Base-by-base conservation (phyloP, 1,140 invertebrate genomes). In the Hetaerina americana region DNA sequence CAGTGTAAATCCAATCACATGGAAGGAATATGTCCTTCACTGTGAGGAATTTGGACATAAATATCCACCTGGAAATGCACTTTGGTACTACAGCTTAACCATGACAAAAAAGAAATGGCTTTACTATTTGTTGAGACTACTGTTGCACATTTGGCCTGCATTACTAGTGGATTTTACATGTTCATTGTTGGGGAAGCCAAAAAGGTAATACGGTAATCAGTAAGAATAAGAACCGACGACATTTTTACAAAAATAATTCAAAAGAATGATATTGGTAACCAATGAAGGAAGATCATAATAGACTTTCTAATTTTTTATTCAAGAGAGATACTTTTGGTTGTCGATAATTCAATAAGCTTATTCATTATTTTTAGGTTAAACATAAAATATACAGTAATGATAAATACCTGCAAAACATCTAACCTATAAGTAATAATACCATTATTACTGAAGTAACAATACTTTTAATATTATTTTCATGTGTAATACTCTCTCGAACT, bases 71-170 rank as follows among this genome's bases (percentile, higher is more conserved):
- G 72, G 74, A 22, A 73, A 70, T 28, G 82, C 81, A 67, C 78
- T 87, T 27, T 87, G 85, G 85, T 85, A 84, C 72, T 80, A 85
- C 27, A 82, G 81, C 0, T 80, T 89, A 10, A 81, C 75, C 0
- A 75, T 88, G 66, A 84, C 83, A 25, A 85, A 82, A 66, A 81
- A 81, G 66, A 85, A 84, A 75, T 78, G 84, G 5, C 68, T 85
- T 29, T 79, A 88, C 75, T 78, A 81, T 0, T 68, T 89, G 0
- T 83, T 82, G 18, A 79, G 82, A 2, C 71, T 86, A 2, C 78
- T 88, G 27, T 77, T 89, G 8, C 90, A 92, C 74, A 78, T 87
- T 29, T 70, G 90, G 3, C 90, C 90, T 0, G 87, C 86, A 22
- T 83, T 86, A 76, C 78, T 88, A 57, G 80, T 85, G 31, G 87